Conservation (phyloP, 2,888 invertebrate species). For the Torymus tubicola region DNA sequence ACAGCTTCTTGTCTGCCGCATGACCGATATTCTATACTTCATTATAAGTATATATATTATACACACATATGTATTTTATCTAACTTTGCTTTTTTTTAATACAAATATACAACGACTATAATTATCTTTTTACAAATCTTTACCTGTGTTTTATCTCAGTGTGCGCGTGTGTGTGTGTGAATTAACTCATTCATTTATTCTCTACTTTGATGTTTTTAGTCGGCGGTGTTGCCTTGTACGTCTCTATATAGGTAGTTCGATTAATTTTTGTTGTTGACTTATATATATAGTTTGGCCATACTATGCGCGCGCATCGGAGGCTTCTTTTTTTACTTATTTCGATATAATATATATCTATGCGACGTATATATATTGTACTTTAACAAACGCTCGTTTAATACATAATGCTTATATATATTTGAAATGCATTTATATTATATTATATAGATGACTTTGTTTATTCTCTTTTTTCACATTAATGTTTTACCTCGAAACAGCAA, state of each 20-base stretch:
- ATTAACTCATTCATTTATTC: conserved; percentile 45
- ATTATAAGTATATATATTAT: conserved; percentile 6
- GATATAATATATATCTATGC: no score
- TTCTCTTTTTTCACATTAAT: conserved; percentile 12
- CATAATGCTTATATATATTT: conserved; percentile 30
- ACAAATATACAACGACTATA: conserved; percentile 1
- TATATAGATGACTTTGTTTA: conserved; percentile 23
- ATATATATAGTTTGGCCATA: conserved; percentile 20
- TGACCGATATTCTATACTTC: conserved; percentile 36
- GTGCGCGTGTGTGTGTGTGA: conserved; percentile 31
- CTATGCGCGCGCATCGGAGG: conserved; percentile 12
- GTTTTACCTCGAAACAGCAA: conserved; percentile 3
- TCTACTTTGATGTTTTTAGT: conserved; percentile 36
- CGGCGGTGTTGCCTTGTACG: conserved; percentile 15
- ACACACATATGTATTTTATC: conserved; percentile 15
- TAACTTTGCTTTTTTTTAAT: conserved; percentile 33
- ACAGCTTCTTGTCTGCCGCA: conserved; percentile 45
- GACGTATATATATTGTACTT: not conserved
- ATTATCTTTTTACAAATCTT: conserved; percentile 28
- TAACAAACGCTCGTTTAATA: conserved; percentile 12
- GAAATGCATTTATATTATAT: conserved; percentile 28
- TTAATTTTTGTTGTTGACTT: conserved; percentile 39
- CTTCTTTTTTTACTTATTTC: conserved; percentile 38
- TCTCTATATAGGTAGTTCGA: conserved; percentile 36
- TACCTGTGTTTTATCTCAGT: conserved; percentile 26